Evolutionary conservation across 2,797 vertebrate genomes (phyloP).

Genomic region (Leuciscus waleckii): DNA sequence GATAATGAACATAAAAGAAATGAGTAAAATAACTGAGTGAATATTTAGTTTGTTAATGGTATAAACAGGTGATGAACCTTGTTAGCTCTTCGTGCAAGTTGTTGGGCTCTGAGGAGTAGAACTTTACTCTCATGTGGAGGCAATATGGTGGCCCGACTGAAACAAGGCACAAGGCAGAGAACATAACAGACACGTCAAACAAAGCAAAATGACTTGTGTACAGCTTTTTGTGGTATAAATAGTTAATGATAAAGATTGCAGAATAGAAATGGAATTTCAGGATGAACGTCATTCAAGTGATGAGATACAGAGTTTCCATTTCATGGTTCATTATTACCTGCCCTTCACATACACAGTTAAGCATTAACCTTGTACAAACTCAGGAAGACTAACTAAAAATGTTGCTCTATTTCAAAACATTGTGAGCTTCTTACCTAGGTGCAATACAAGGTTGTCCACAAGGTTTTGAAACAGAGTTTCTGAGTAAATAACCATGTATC

Average conservation of each 20-base stretch:
- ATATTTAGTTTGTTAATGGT: background rate
- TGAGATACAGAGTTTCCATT: background rate
- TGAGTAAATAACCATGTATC: background rate
- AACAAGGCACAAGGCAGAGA: slow-evolving; percentile 35
- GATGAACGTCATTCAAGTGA: background rate
- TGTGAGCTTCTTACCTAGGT: background rate
- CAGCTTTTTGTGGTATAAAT: background rate
- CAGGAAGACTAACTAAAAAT: slow-evolving; percentile 1
- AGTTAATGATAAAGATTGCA: background rate
- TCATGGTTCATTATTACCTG: slow-evolving; percentile 1
- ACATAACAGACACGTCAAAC: background rate
- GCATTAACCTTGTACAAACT: background rate
- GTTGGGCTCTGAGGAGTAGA: slow-evolving; percentile 98
- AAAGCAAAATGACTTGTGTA: background rate
- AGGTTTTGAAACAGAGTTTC: background rate
- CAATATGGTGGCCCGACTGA: slow-evolving; percentile 97
- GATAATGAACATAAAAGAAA: background rate
- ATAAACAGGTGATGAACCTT: slow-evolving; percentile 75
- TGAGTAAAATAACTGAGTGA: background rate
- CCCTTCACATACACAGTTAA: slow-evolving; percentile 20
- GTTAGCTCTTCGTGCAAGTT: slow-evolving; percentile 97
- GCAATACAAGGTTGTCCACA: no score
- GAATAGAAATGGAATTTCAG: background rate
- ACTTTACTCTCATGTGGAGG: slow-evolving; percentile 97
- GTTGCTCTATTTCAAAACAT: background rate